These are phyloP conservation scores for Elaphurus davidianus DNA, from an alignment of 2,113 vertebrate species.

Conservation along the genomic window DNA sequence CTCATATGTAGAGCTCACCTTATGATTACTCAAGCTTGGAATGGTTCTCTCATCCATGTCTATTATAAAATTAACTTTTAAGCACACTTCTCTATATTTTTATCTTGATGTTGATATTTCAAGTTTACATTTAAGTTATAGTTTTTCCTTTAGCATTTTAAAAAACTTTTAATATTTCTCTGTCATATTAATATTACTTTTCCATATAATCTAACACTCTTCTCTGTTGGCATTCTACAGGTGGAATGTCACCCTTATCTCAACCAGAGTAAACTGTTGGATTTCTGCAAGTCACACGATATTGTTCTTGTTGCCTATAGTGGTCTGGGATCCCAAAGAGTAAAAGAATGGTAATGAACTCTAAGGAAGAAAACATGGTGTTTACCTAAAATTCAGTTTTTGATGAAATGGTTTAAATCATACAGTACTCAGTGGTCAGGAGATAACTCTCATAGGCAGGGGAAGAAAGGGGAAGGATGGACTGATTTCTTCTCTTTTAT, in stretches of 20 bases:
- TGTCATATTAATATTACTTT: background rate
- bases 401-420: background rate
- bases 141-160: background rate
- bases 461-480: too few species aligned
- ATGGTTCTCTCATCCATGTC: background rate
- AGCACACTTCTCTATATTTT: background rate
- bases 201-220: background rate
- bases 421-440: background rate
- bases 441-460: background rate
- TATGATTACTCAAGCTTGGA: background rate
- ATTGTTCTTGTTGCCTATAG: constrained; percentile 81
- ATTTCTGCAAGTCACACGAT: constrained; percentile 83
- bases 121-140: background rate
- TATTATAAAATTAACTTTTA: background rate
- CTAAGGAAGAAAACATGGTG: background rate
- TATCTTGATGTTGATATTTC: constrained; percentile 6
- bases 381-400: background rate
- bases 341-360: background rate
- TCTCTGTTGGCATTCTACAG: constrained; percentile 55
- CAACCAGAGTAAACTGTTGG: constrained; percentile 82
- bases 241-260: constrained; percentile 78
- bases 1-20: background rate
- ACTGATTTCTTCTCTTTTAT: background rate
- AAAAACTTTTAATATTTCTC: background rate
- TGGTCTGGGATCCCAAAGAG: constrained; percentile 79